These are phyloP conservation scores for Hemitrygon akajei DNA, from an alignment of 2,797 vertebrate genomes.

Conservation along the genomic window DNA sequence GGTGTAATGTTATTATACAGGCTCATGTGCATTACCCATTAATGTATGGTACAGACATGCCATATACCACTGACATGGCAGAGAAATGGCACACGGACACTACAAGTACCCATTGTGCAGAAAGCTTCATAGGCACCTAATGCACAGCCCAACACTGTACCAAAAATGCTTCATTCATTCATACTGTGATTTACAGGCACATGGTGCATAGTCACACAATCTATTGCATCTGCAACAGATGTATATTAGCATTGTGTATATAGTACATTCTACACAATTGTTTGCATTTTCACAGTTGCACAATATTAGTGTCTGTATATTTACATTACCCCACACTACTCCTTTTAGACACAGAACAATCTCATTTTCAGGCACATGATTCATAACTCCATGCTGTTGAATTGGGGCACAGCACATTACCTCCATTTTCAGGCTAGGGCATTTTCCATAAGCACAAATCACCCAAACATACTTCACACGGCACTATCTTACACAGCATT, in stretches of 20 bases:
- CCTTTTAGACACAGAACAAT: background rate
- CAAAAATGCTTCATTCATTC: background rate
- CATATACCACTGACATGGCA: background rate
- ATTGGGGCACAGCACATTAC: background rate
- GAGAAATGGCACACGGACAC: slow-evolving; percentile 14
- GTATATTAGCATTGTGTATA: background rate
- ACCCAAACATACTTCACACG: background rate
- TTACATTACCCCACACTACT: no score
- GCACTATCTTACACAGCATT: background rate
- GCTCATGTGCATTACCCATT: no score
- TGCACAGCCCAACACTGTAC: background rate
- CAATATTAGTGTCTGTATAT: background rate
- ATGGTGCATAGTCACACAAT: slow-evolving; percentile 9
- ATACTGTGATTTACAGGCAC: slow-evolving; percentile 20
- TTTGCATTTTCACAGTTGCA: background rate
- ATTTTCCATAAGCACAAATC: background rate
- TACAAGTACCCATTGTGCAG: background rate
- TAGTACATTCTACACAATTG: background rate
- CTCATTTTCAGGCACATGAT: background rate
- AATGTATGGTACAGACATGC: no score
- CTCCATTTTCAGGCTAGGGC: background rate
- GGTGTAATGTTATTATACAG: background rate
- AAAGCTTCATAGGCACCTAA: background rate
- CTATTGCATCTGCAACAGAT: background rate
- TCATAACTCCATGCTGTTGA: background rate